Evolutionary conservation across 2,113 vertebrate species (phyloP), one percentile per base, ranked within the genome.

Genomic region (Elephas maximus): DNA sequence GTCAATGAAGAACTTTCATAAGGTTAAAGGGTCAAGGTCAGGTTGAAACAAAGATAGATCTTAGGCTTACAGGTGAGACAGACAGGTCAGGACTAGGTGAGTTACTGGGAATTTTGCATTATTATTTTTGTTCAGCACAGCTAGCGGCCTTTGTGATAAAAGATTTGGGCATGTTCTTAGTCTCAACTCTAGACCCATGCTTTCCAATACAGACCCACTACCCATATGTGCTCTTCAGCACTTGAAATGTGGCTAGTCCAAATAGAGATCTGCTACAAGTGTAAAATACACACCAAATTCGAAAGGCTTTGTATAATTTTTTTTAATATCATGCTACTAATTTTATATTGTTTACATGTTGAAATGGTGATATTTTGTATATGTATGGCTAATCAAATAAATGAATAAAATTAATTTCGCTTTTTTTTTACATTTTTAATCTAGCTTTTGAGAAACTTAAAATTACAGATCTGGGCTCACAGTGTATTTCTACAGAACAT

Each of bases 391-490:
- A 74, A 20, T 28, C 4, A 18, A 26, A 24, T 17, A 94, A 48
- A 73, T 41, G 60, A 89, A 53, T 79, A 71, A 95, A 95, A 87
- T 69, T 83, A 74, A 45, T 48, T 41, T 73, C 20, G 45, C 26
- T 1, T 65, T 6, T 28, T 91, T 30, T 96, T 44, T 62, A 60
- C 4, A 67, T 80, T 77, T 57, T 83, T 65, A 78, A 37, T n/a
- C 2, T 88, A 23, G 15, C 14, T 41, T 67, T 24, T 77, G 79
- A 41, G 86, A 93, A 90, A 74, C 30, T 23, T 86, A 53, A 86
- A 73, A 53, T 92, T 51, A 65, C 3, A 96, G 28, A 67, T 74
- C n/a, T 90, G 30, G 30, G 12, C 5, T 91, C 15, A 63, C 0
- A 23, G 28, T 57, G 28, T 76, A 78, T 20, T 91, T 93, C 2